Conservation (phyloP, 1,140 invertebrate genomes). For the Cephus cinctus region DNA sequence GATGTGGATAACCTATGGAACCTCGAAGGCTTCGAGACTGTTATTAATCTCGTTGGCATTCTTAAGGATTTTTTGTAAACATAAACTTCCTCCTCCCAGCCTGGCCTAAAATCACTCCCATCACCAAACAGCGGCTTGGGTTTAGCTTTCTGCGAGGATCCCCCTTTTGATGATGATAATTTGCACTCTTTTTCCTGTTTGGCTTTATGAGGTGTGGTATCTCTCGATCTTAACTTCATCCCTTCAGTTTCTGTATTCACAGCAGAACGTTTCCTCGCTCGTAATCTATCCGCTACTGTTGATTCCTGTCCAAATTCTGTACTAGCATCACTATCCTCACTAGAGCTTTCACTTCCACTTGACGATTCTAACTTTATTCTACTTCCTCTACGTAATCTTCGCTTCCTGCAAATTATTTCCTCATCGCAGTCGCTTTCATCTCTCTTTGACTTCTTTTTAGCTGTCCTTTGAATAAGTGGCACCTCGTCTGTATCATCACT, state of each 20-base stretch:
- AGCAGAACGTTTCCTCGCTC: slow-evolving; percentile 39
- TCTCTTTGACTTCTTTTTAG: slow-evolving; percentile 30
- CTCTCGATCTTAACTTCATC: slow-evolving; percentile 43
- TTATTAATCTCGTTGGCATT: slow-evolving; percentile 75
- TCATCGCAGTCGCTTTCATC: slow-evolving; percentile 43
- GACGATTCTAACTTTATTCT: slow-evolving; percentile 46
- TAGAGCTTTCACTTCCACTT: slow-evolving; percentile 45
- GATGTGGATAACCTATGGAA: slow-evolving; percentile 67
- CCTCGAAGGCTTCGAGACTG: slow-evolving; percentile 64
- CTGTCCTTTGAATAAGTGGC: slow-evolving; percentile 41
- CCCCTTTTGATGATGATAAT: slow-evolving; percentile 14
- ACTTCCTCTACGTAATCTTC: slow-evolving; percentile 34
- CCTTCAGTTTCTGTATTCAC: slow-evolving; percentile 29
- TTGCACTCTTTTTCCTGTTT: slow-evolving; percentile 45
- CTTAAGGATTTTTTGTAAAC: slow-evolving; percentile 77
- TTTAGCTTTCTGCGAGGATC: slow-evolving; percentile 30
- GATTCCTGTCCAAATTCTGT: slow-evolving; percentile 30
- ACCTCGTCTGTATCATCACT: slow-evolving; percentile 46
- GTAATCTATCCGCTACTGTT: slow-evolving; percentile 44
- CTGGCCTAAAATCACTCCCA: slow-evolving; percentile 71
- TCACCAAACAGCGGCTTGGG: slow-evolving; percentile 67
- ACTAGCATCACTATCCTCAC: slow-evolving; percentile 44
- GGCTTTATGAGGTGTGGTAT: slow-evolving; percentile 42
- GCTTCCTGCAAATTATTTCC: slow-evolving; percentile 37
- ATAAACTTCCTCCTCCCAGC: slow-evolving; percentile 79